Conservation (phyloP, 2,888 invertebrate species). For the Podabrus alpinus region DNA sequence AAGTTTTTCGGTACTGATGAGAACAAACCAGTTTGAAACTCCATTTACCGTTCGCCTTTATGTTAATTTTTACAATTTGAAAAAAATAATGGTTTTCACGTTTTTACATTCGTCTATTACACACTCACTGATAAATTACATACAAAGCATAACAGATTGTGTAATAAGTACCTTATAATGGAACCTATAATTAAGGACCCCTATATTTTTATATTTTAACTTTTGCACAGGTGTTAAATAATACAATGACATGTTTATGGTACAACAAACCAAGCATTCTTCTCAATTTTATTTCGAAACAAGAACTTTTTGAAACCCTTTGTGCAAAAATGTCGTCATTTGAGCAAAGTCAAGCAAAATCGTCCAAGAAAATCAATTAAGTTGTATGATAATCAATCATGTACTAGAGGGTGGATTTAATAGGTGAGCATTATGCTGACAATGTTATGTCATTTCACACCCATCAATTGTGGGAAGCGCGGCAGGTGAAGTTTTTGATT, state of each 20-base stretch:
- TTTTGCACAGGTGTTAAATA: slow-evolving; percentile 8
- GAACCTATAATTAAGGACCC: slow-evolving; percentile 9
- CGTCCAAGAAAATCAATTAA: neutral
- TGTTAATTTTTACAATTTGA: too few relatives aligned
- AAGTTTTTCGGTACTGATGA: too few relatives aligned
- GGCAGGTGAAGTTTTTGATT: slow-evolving; percentile 14
- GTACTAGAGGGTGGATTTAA: slow-evolving; percentile 27
- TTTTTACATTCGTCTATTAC: neutral
- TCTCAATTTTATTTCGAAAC: neutral
- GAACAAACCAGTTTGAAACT: too few relatives aligned
- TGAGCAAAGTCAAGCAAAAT: neutral
- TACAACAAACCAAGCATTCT: neutral
- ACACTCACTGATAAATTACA: neutral
- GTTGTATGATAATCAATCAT: slow-evolving; percentile 27
- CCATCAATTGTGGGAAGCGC: slow-evolving; percentile 24
- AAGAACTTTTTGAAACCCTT: neutral
- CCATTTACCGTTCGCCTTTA: too few relatives aligned
- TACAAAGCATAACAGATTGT: slow-evolving; percentile 13
- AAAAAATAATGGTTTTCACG: neutral
- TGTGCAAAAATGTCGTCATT: neutral
- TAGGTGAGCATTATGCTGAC: slow-evolving; percentile 20
- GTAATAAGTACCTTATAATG: slow-evolving; percentile 7
- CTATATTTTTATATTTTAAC: neutral
- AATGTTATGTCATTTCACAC: slow-evolving; percentile 29
- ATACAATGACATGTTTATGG: neutral